Evolutionary conservation across 2,888 invertebrate species (phyloP).

Genomic region (Cephonodes hylas): DNA sequence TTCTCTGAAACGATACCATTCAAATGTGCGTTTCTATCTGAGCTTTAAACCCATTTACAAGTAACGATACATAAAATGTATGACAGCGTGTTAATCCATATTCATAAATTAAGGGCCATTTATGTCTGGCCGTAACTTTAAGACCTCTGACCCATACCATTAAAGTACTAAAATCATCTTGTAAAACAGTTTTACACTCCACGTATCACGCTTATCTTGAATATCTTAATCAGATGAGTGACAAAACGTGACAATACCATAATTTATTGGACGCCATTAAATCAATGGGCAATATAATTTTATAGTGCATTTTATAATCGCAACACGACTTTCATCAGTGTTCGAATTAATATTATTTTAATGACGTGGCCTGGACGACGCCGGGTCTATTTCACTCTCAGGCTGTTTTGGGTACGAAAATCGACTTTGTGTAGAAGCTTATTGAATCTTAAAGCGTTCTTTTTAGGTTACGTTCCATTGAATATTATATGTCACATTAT

Average conservation of each 20-base stretch:
- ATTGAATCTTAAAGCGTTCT: background rate
- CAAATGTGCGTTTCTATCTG: too few relatives aligned
- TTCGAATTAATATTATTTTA: constrained; percentile 1
- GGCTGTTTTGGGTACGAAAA: background rate
- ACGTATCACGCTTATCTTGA: background rate
- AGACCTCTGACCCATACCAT: background rate
- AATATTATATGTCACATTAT: background rate
- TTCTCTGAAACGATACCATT: too few relatives aligned
- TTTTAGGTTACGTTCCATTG: background rate
- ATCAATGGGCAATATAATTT: constrained; percentile 2
- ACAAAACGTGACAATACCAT: constrained; percentile 6
- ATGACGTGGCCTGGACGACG: background rate
- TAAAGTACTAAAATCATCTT: background rate
- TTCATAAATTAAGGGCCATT: background rate
- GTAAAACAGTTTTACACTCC: background rate
- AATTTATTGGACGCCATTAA: background rate
- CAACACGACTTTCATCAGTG: constrained; percentile 4
- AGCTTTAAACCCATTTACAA: background rate
- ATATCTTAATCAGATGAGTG: constrained; percentile 6
- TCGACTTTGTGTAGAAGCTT: background rate
- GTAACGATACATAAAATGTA: background rate
- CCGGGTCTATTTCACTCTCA: background rate
- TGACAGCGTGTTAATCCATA: background rate
- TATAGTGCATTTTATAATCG: constrained; percentile 1
- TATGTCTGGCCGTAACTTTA: background rate